phyloP scores from a whole-genome alignment of 2,113 vertebrate species.

The Chloroceryle aenea region DNA sequence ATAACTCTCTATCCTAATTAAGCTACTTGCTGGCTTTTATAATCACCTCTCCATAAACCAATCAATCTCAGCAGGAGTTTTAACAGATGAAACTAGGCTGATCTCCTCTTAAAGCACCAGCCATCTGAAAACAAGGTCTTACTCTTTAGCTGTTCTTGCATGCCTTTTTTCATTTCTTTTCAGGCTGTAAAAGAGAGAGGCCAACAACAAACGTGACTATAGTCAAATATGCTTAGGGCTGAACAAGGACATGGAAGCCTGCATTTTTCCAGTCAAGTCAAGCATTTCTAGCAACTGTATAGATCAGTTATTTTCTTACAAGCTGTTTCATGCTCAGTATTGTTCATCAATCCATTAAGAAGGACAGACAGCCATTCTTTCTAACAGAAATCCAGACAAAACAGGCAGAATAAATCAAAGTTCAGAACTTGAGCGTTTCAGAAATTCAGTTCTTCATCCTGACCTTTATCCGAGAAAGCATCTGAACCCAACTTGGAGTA shows the following conservation, averaged over 20 bases:
- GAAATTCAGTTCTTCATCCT: constrained; percentile 17
- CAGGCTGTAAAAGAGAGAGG: not conserved
- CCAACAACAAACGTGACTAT: not conserved
- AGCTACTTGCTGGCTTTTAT: constrained; percentile 53
- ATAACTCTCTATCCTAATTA: constrained; percentile 57
- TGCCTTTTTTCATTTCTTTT: not conserved
- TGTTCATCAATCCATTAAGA: not conserved
- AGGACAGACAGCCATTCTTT: not conserved
- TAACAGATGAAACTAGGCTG: not conserved
- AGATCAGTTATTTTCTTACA: not conserved
- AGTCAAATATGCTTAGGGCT: not conserved
- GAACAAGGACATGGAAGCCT: not conserved
- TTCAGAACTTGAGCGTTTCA: not conserved
- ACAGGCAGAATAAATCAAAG: not conserved
- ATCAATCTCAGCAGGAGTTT: constrained; percentile 46
- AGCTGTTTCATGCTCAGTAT: not conserved
- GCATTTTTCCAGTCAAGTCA: not conserved
- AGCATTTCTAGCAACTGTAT: not conserved
- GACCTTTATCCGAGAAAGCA: constrained; percentile 17
- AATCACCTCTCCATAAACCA: constrained; percentile 46
- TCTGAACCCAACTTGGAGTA: not conserved
- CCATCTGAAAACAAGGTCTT: not conserved
- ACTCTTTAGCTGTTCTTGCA: not conserved
- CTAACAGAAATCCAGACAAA: not conserved
- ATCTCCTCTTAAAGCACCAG: constrained; percentile 25